phyloP scores from a whole-genome alignment of 2,888 invertebrate genomes.

The Mesorhabditis belari region DNA sequence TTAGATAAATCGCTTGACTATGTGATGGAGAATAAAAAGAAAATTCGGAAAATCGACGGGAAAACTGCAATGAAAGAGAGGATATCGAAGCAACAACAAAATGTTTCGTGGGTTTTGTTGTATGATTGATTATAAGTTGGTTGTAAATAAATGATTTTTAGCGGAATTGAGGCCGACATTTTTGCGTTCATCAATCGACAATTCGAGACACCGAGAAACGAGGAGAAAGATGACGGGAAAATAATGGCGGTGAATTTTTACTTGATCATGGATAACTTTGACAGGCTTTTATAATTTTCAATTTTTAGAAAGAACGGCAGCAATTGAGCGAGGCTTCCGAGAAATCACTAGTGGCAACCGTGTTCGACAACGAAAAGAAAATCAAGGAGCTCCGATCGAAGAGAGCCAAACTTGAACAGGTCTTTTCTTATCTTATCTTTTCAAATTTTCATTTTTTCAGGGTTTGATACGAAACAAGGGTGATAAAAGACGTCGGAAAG shows the following conservation, averaged over 20 bases:
- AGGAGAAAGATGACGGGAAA: background rate
- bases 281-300: background rate
- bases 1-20: constrained; percentile 26
- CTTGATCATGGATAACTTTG: background rate
- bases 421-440: background rate
- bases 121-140: no score
- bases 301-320: constrained; percentile 9
- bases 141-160: background rate
- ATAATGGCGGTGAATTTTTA: background rate
- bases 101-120: background rate
- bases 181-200: background rate
- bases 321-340: background rate
- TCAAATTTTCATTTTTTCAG: constrained; percentile 3
- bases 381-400: constrained; percentile 20
- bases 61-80: constrained; percentile 3
- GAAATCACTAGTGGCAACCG: constrained; percentile 13
- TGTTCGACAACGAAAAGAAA: constrained; percentile 17
- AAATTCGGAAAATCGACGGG: constrained; percentile 11
- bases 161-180: constrained; percentile 1
- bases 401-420: constrained; percentile 22
- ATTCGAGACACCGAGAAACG: no score
- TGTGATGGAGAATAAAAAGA: constrained; percentile 14
- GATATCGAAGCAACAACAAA: background rate
- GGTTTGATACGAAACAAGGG: constrained; percentile 18
- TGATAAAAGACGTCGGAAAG: constrained; percentile 13